Evolutionary conservation across 2,888 invertebrate genomes (phyloP), one percentile per base, ranked within the genome.

Genomic region (Eueremaeus valkanovi): DNA sequence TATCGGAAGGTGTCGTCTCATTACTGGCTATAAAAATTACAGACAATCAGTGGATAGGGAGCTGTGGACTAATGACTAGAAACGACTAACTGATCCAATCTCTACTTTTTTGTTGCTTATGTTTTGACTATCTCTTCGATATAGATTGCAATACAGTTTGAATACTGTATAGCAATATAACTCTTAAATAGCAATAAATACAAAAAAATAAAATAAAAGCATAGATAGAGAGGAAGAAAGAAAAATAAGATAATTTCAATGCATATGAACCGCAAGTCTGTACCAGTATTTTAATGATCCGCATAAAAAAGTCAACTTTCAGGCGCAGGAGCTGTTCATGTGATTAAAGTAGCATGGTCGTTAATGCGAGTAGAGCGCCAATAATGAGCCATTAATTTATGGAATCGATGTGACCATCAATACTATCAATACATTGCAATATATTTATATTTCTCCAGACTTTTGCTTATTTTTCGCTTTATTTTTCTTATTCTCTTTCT

Each of bases 341-440:
- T 66, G 36, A 66, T 66, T 66, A 66, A 36, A 36, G 21, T 66
- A 21, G 13, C 58, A 27, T 58, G n/a, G 36, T 66, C 63, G 63
- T 66, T 66, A 66, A 66, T 66, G 36, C 36, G 63, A 36, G 36
- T 29, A 36, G 63, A 21, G 63, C 63, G 63, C 63, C 63, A 66
- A 66, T 66, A 66, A 66, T 33, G 63, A 66, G 63, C 63, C 63
- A 66, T 66, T 66, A 66, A 66, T 66, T 66, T 36, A 66, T 66
- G 63, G 36, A 66, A 66, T 66, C 63, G 36, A 66, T 66, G 63
- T 66, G 63, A 66, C 63, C 63, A 66, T 66, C 63, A 66, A 66
- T 66, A 66, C n/a, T 33, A 16, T 31, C n/a, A n/a, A n/a, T n/a
- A n/a, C n/a, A n/a, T n/a, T n/a, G n/a, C n/a, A n/a, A n/a, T n/a